Evolutionary conservation across 2,888 invertebrate species (phyloP), one percentile per base, ranked within the genome.

Genomic region (Melieria picta): DNA sequence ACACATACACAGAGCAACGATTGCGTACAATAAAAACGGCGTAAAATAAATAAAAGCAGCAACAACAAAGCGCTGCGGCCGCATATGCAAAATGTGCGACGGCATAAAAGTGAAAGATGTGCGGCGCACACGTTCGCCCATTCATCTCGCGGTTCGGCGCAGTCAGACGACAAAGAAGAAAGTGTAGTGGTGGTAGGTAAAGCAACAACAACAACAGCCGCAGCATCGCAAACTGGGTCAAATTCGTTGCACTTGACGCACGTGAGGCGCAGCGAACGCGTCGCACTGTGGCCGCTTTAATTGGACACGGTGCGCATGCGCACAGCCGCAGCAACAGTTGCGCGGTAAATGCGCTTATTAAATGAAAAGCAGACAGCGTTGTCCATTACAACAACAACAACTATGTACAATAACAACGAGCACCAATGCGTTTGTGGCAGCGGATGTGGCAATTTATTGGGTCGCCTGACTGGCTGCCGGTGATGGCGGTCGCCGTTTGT

Each of bases 201-300:
- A 2, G 3, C 30, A 30, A 30, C 30, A 30, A 30, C 3, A 30
- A 30, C 30, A 30, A 30, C 55, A 62, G 68, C 55, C 46, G 52
- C 52, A 55, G 30, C 45, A 64, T 50, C 71, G 30, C 60, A 65
- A 71, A 61, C 61, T 71, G 46, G 71, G 71, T 65, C 71, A 71
- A 71, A 65, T 71, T 52, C 30, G 65, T 65, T 65, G 71, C 71
- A 71, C 70, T 71, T 65, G 70, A 30, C 55, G 65, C 60, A 71
- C 71, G 60, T 69, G 69, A 61, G 43, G 42, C 30, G 45, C 46
- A 62, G 46, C 62, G 1, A 65, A 43, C 56, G 56, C 47, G 63
- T 7, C 7, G 47, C 67, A 60, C 60, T 47, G 67, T 67, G 67
- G 42, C 7, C n/a, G 7, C n/a, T 13, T 45, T 50, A 7, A 6